A percentile compares a stretch with the other conserved stretches of the same genome.
Conservation (phyloP, 1,140 invertebrate genomes). For the Cyrtorhinus lividipennis region DNA sequence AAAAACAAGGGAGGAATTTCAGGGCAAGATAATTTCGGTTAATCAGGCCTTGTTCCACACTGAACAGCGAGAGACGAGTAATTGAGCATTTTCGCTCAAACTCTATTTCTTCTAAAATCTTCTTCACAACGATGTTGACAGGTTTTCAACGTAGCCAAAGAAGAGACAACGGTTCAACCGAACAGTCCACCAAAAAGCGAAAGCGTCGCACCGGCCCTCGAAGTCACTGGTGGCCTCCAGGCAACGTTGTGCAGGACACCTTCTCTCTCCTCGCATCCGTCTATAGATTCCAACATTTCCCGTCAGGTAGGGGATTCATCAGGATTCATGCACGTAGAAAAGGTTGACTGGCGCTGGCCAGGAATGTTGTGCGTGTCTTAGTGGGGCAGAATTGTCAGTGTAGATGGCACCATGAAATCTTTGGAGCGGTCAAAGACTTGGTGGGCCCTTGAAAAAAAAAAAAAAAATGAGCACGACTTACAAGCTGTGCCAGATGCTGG, state of each 20-base stretch:
- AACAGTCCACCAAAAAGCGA: constrained; percentile 15
- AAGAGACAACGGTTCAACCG: constrained; percentile 43
- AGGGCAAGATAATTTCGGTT: too few relatives aligned
- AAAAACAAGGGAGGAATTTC: too few relatives aligned
- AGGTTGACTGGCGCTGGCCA: constrained; percentile 30
- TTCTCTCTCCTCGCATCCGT: constrained; percentile 65
- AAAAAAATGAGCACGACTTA: too few relatives aligned
- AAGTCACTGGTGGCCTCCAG: constrained; percentile 28
- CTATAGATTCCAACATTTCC: constrained; percentile 53
- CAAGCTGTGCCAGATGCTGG: too few relatives aligned
- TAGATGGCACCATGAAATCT: neutral
- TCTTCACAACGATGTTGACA: too few relatives aligned
- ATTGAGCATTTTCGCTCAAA: too few relatives aligned
- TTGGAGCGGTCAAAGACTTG: neutral
- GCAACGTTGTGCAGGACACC: constrained; percentile 43
- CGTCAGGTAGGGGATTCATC: too few relatives aligned
- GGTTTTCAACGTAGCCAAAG: constrained; percentile 46
- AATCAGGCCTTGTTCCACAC: too few relatives aligned
- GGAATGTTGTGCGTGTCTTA: constrained; percentile 20
- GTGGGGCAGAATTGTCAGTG: neutral
- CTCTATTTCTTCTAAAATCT: too few relatives aligned
- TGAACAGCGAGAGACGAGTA: too few relatives aligned
- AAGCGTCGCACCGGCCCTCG: constrained; percentile 12
- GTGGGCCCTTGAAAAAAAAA: too few relatives aligned
- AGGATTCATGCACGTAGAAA: neutral